Evolutionary conservation across 35 echinoderm and acorn worm genomes (phyloP).

Genomic region (Chiridota heheva): DNA sequence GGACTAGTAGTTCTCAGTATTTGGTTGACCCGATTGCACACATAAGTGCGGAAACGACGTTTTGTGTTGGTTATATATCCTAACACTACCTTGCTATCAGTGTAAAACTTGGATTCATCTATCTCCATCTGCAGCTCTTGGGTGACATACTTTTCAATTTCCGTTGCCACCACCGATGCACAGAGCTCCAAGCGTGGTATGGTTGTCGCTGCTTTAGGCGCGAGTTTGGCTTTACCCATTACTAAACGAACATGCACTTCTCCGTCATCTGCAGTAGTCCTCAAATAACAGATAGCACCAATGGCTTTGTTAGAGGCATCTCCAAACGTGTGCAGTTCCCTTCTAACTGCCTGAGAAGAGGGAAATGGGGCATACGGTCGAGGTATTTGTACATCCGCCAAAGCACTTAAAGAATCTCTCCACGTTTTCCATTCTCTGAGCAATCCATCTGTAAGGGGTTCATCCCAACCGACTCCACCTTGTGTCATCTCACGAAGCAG

Average conservation of each 20-base stretch:
- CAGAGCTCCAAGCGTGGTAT: constrained; percentile 59
- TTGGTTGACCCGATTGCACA: constrained; percentile 25
- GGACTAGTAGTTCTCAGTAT: constrained; percentile 6
- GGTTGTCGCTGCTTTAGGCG: constrained; percentile 45
- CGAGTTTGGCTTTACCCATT: constrained; percentile 48
- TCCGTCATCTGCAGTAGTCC: neutral
- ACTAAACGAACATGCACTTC: constrained; percentile 55
- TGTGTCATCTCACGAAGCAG: constrained; percentile 31
- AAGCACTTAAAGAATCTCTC: constrained; percentile 31
- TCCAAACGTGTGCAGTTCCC: constrained; percentile 39
- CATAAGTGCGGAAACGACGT: constrained; percentile 37
- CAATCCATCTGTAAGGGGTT: constrained; percentile 12
- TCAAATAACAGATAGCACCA: constrained; percentile 31
- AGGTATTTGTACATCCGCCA: constrained; percentile 10
- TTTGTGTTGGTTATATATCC: constrained; percentile 29
- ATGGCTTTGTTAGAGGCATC: constrained; percentile 57
- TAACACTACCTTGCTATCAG: constrained; percentile 48
- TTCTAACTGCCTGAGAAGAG: neutral
- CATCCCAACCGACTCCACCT: constrained; percentile 41
- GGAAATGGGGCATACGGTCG: constrained; percentile 5
- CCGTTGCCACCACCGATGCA: constrained; percentile 43
- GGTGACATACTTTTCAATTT: constrained; percentile 20
- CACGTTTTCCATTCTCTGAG: constrained; percentile 31
- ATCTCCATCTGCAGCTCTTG: constrained; percentile 35
- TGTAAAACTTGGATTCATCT: constrained; percentile 6